These are phyloP conservation scores for Agonum fuliginosum DNA, from an alignment of 2,888 invertebrate species.

Conservation along the genomic window DNA sequence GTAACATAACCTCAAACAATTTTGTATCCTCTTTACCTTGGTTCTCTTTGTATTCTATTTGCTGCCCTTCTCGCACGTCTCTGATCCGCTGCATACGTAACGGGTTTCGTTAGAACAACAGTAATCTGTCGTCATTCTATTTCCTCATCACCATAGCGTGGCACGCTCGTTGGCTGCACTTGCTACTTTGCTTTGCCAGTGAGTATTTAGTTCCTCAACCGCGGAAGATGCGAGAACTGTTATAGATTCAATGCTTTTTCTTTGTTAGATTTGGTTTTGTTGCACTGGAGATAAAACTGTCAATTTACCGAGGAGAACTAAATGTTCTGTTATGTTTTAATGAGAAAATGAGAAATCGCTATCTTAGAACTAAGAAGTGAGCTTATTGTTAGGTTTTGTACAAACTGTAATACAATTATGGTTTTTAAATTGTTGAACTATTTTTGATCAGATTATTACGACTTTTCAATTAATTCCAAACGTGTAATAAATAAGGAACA, in stretches of 20 bases:
- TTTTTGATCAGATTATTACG: too few relatives aligned
- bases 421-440: too few relatives aligned
- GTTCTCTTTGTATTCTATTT: not conserved
- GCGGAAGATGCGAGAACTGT: slow-evolving; percentile 38
- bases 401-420: too few relatives aligned
- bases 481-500: too few relatives aligned
- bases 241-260: slow-evolving; percentile 37
- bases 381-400: too few relatives aligned
- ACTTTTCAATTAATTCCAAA: too few relatives aligned
- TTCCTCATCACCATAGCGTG: slow-evolving; percentile 48
- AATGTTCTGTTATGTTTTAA: slow-evolving; percentile 23
- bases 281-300: slow-evolving; percentile 14
- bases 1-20: not conserved
- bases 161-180: slow-evolving; percentile 13
- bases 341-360: slow-evolving; percentile 39
- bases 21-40: not conserved
- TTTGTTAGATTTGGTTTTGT: slow-evolving; percentile 36
- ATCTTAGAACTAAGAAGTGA: too few relatives aligned
- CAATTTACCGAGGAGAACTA: slow-evolving; percentile 22
- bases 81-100: slow-evolving; percentile 24
- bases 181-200: not conserved
- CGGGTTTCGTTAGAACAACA: slow-evolving; percentile 55
- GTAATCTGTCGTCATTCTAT: slow-evolving; percentile 58
- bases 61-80: not conserved
- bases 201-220: not conserved